Conservation (phyloP, 2,888 invertebrate species). For the Eupeodes latifasciatus region DNA sequence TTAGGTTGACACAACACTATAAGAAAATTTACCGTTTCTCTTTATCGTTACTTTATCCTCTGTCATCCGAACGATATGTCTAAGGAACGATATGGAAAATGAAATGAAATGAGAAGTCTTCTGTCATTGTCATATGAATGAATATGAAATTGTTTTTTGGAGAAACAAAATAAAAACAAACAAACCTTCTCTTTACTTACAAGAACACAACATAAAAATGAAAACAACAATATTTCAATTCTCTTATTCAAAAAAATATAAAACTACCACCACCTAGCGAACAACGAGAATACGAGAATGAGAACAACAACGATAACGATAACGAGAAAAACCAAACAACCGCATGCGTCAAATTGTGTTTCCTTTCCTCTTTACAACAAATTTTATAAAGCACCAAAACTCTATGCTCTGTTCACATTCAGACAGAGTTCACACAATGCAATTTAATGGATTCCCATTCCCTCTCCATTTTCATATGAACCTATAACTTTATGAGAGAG, state of each 20-base stretch:
- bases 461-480: too few species aligned
- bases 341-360: constrained; percentile 8
- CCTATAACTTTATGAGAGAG: background rate
- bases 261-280: background rate
- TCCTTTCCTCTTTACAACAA: background rate
- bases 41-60: background rate
- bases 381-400: constrained; percentile 1
- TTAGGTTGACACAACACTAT: constrained; percentile 1
- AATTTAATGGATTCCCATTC: constrained; percentile 1
- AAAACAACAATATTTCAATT: constrained; percentile 14
- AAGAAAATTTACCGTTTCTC: constrained; percentile 15
- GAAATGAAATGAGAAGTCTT: background rate
- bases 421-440: constrained; percentile 3
- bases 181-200: constrained; percentile 1
- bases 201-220: background rate
- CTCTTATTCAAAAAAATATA: background rate
- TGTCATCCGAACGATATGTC: too few species aligned
- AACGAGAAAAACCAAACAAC: background rate
- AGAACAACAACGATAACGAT: background rate
- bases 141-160: background rate
- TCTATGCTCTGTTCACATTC: background rate
- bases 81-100: constrained; percentile 17
- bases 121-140: background rate
- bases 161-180: constrained; percentile 21
- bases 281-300: background rate